These are phyloP conservation scores for Drosophila parthenogenetica DNA, from an alignment of 2,888 invertebrate genomes.

Conservation along the genomic window DNA sequence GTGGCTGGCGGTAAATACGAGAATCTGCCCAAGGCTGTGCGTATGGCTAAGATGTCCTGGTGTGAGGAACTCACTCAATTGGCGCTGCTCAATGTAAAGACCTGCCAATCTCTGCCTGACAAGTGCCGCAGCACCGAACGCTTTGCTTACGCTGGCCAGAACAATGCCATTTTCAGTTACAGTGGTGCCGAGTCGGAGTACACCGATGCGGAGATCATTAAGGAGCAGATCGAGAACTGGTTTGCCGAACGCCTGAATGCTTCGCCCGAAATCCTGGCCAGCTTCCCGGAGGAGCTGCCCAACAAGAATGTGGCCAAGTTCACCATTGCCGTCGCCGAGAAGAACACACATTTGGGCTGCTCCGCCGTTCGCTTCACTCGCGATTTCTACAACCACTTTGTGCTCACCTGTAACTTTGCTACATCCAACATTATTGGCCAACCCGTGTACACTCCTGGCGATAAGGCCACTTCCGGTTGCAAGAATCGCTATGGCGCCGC, in stretches of 20 bases:
- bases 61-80: slow-evolving; percentile 61
- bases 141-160: slow-evolving; percentile 67
- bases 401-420: slow-evolving; percentile 69
- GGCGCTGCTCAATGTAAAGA: slow-evolving; percentile 63
- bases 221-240: slow-evolving; percentile 71
- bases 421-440: slow-evolving; percentile 57
- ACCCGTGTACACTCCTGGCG: slow-evolving; percentile 62
- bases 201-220: slow-evolving; percentile 65
- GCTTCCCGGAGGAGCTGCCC: slow-evolving; percentile 60
- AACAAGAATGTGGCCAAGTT: slow-evolving; percentile 55
- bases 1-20: slow-evolving; percentile 57
- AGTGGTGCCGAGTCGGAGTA: slow-evolving; percentile 65
- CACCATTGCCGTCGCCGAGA: slow-evolving; percentile 61
- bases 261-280: slow-evolving; percentile 51
- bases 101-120: slow-evolving; percentile 60
- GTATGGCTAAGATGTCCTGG: slow-evolving; percentile 75
- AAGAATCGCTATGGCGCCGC: slow-evolving; percentile 67
- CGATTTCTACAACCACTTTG: slow-evolving; percentile 58
- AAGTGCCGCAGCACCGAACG: slow-evolving; percentile 69
- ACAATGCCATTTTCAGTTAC: slow-evolving; percentile 65
- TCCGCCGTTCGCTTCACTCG: slow-evolving; percentile 51
- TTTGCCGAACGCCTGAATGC: slow-evolving; percentile 51
- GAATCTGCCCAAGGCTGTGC: slow-evolving; percentile 58
- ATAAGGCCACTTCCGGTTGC: slow-evolving; percentile 48
- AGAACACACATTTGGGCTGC: slow-evolving; percentile 61